Evolutionary conservation across 2,888 invertebrate genomes (phyloP).

Genomic region (Chaetogeoica ovagalla): DNA sequence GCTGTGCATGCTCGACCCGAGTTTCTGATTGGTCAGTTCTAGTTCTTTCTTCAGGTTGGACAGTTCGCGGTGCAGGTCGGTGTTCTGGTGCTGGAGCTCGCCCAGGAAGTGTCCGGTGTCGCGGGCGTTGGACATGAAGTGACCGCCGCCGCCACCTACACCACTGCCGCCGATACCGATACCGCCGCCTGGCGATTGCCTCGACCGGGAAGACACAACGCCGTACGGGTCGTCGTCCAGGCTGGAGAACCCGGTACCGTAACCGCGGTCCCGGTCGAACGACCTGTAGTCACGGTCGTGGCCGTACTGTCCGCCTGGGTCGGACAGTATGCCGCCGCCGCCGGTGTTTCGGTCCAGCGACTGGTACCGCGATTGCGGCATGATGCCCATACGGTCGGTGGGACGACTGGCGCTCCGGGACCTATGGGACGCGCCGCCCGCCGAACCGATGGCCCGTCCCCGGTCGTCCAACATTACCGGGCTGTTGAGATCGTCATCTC

Average conservation of each 20-base stretch:
- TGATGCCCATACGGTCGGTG: slow-evolving; percentile 60
- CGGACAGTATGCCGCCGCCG: slow-evolving; percentile 63
- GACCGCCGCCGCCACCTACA: slow-evolving; percentile 61
- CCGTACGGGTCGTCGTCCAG: slow-evolving; percentile 70
- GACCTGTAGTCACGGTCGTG: slow-evolving; percentile 73
- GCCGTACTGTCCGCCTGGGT: slow-evolving; percentile 57
- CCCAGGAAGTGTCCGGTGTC: slow-evolving; percentile 68
- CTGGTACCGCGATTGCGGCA: slow-evolving; percentile 69
- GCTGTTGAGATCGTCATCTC: slow-evolving; percentile 80
- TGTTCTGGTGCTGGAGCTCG: slow-evolving; percentile 90
- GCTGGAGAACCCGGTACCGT: slow-evolving; percentile 62
- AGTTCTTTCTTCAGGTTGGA: slow-evolving; percentile 89
- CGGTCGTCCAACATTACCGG: slow-evolving; percentile 82
- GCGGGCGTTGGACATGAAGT: slow-evolving; percentile 55
- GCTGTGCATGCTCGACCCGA: slow-evolving; percentile 98
- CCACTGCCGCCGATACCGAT: slow-evolving; percentile 61
- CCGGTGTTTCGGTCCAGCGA: slow-evolving; percentile 69
- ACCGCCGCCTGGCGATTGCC: slow-evolving; percentile 69
- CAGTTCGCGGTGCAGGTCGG: slow-evolving; percentile 90
- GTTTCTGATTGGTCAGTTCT: slow-evolving; percentile 94
- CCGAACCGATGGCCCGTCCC: slow-evolving; percentile 65
- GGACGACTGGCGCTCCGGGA: slow-evolving; percentile 76
- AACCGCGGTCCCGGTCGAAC: slow-evolving; percentile 71
- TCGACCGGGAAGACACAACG: slow-evolving; percentile 60
- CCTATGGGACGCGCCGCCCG: slow-evolving; percentile 73